Percentiles rank a stretch among this genome's conserved stretches.
These are phyloP conservation scores for Epinephelus lanceolatus DNA, from an alignment of 2,113 vertebrate genomes.

Conservation along the genomic window DNA sequence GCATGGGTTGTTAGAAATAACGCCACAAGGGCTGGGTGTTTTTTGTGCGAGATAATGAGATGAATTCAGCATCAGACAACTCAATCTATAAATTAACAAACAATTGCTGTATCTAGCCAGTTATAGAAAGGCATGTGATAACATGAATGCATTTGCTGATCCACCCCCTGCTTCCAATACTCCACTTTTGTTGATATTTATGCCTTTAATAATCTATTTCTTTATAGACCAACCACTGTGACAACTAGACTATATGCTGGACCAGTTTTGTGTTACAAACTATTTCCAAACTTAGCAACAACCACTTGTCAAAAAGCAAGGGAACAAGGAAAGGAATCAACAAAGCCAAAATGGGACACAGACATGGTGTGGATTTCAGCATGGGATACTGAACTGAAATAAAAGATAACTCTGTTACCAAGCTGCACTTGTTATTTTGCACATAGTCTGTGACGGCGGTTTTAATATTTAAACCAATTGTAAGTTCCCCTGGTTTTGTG, in stretches of 20 bases:
- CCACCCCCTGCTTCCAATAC: background rate
- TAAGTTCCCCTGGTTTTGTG: slow-evolving; percentile 42
- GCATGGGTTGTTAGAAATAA: background rate
- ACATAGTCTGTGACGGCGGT: slow-evolving; percentile 46
- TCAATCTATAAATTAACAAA: background rate
- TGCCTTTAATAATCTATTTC: slow-evolving; percentile 1
- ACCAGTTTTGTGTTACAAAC: background rate
- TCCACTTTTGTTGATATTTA: slow-evolving; percentile 8
- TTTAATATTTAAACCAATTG: slow-evolving; percentile 18
- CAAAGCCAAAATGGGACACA: slow-evolving; percentile 65
- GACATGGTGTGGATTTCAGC: slow-evolving; percentile 66
- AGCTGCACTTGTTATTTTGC: slow-evolving; percentile 64
- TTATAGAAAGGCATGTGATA: background rate
- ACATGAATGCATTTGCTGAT: background rate
- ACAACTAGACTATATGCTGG: background rate
- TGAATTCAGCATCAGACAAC: background rate
- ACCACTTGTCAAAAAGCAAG: slow-evolving; percentile 35
- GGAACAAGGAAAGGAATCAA: slow-evolving; percentile 66
- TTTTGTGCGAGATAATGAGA: background rate
- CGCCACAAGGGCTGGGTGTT: background rate
- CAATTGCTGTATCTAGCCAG: background rate
- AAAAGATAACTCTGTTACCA: slow-evolving; percentile 24
- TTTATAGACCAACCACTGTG: background rate
- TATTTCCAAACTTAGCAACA: background rate
- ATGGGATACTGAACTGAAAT: slow-evolving; percentile 64